Conservation (phyloP, 2,888 invertebrate species). For the Thymelicus acteon region DNA sequence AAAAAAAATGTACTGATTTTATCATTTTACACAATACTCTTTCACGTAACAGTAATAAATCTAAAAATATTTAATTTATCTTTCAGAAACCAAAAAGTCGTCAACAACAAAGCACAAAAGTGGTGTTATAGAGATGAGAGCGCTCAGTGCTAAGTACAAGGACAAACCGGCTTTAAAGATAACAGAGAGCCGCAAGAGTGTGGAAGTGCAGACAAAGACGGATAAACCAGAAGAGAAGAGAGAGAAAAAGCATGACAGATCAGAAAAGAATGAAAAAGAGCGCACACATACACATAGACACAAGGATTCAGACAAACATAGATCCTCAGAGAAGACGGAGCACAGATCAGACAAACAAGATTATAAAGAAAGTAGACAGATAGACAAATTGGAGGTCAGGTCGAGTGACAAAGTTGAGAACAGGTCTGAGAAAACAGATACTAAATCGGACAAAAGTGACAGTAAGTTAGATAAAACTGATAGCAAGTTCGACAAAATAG, state of each 20-base stretch:
- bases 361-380: conserved; percentile 36
- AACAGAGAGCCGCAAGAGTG: conserved; percentile 63
- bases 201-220: conserved; percentile 59
- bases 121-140: conserved; percentile 81
- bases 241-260: conserved; percentile 54
- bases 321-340: conserved; percentile 41
- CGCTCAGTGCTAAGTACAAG: conserved; percentile 74
- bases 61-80: neutral
- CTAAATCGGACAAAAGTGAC: conserved; percentile 41
- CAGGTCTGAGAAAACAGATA: conserved; percentile 42
- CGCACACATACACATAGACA: conserved; percentile 54
- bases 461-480: conserved; percentile 38
- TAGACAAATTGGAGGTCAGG: conserved; percentile 34
- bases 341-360: conserved; percentile 26
- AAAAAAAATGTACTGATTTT: too few species aligned
- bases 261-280: conserved; percentile 48
- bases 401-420: conserved; percentile 41
- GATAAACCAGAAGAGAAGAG: conserved; percentile 63
- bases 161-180: conserved; percentile 70
- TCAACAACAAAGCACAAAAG: conserved; percentile 67
- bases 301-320: conserved; percentile 52
- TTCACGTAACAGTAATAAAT: too few species aligned
- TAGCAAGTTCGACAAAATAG: conserved; percentile 8
- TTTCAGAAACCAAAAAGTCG: conserved; percentile 69
- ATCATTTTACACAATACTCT: too few species aligned